phyloP scores from a whole-genome alignment of 1,140 invertebrate genomes.

The Brachystomella parvula region DNA sequence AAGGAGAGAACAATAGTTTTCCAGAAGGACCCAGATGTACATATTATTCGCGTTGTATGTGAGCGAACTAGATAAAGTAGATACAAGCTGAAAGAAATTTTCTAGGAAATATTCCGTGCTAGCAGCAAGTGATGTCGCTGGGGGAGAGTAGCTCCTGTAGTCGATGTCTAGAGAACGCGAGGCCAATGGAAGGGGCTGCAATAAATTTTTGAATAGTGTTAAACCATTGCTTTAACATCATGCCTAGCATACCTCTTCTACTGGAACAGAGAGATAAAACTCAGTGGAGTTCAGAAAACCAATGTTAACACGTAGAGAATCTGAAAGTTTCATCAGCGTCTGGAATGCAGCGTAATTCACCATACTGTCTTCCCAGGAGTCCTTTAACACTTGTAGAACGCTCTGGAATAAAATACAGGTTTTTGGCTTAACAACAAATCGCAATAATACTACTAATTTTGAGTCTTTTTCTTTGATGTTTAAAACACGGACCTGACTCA shows the following conservation, averaged over 20 bases:
- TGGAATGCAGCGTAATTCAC: constrained; percentile 26
- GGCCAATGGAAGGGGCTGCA: background rate
- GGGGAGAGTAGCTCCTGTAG: background rate
- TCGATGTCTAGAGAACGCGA: constrained; percentile 15
- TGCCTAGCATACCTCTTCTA: background rate
- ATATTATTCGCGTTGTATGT: constrained; percentile 16
- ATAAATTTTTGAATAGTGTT: background rate
- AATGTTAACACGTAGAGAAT: constrained; percentile 19
- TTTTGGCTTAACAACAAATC: background rate
- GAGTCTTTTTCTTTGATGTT: too few species aligned
- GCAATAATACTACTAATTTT: background rate
- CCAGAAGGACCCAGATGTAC: constrained; percentile 26
- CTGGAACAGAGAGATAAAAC: constrained; percentile 20
- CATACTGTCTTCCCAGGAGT: constrained; percentile 18
- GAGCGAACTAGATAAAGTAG: constrained; percentile 23
- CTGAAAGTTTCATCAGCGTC: constrained; percentile 24
- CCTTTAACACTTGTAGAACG: constrained; percentile 26
- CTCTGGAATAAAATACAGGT: constrained; percentile 21
- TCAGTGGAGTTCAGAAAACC: constrained; percentile 29
- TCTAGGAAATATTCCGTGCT: constrained; percentile 23
- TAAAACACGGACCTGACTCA: constrained; percentile 29
- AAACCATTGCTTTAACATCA: background rate
- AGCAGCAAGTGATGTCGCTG: background rate
- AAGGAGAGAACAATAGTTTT: constrained; percentile 19
- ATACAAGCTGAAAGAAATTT: constrained; percentile 28